phyloP scores from a whole-genome alignment of 2,888 invertebrate species.

The Tipula helvola region DNA sequence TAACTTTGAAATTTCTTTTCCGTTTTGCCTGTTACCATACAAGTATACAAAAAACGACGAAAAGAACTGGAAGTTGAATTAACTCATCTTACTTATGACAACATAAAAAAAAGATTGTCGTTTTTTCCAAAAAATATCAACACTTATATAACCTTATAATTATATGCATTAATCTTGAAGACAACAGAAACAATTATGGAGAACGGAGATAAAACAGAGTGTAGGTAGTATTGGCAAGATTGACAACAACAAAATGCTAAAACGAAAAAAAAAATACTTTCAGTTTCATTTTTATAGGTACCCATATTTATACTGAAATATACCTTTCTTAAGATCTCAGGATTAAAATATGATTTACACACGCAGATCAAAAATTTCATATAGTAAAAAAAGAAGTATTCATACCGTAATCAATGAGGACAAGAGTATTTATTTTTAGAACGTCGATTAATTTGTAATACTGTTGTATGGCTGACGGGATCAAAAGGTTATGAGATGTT shows the following conservation, averaged over 20 bases:
- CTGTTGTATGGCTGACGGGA: no score
- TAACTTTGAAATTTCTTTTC: background rate
- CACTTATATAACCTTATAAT: background rate
- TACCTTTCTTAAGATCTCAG: background rate
- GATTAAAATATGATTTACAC: background rate
- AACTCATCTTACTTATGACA: background rate
- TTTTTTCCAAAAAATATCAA: background rate
- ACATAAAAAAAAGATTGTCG: background rate
- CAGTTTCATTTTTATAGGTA: background rate
- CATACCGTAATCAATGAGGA: background rate
- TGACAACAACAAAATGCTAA: background rate
- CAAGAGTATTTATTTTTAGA: background rate
- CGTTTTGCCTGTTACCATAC: background rate
- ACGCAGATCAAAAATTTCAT: background rate
- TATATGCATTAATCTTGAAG: background rate
- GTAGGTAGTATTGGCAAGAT: background rate
- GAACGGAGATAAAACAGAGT: background rate
- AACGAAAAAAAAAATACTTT: background rate
- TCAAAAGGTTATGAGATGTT: no score
- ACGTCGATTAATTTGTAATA: no score
- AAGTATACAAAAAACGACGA: background rate
- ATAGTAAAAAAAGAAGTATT: background rate
- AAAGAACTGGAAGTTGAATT: background rate
- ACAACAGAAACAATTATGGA: background rate
- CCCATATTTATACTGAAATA: background rate